These are phyloP conservation scores for Pandion haliaetus DNA, from an alignment of 2,113 vertebrate species.

Conservation along the genomic window DNA sequence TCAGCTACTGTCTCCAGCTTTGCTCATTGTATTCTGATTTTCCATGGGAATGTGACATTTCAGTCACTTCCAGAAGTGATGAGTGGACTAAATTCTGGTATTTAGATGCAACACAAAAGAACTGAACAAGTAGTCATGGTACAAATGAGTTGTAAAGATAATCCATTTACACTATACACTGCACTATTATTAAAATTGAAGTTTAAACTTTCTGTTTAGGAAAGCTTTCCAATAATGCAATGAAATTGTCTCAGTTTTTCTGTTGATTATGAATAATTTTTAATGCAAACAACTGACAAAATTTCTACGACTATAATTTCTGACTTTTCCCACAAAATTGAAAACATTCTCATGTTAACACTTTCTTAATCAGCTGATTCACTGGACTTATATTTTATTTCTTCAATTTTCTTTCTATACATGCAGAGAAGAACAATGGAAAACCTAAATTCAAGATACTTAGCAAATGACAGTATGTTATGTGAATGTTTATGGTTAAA, in stretches of 20 bases:
- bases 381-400: background rate
- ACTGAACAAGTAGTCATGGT: background rate
- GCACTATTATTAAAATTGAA: background rate
- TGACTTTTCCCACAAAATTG: background rate
- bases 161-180: background rate
- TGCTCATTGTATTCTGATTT: background rate
- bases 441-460: background rate
- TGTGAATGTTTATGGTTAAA: background rate
- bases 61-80: background rate
- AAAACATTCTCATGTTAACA: background rate
- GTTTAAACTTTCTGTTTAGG: background rate
- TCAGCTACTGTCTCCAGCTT: background rate
- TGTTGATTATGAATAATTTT: background rate
- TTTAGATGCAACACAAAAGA: background rate
- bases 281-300: background rate
- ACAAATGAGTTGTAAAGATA: background rate
- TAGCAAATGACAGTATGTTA: background rate
- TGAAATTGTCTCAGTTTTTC: background rate
- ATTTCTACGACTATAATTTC: background rate
- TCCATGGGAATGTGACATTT: slow-evolving; percentile 2
- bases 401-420: background rate
- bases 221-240: background rate
- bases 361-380: background rate
- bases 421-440: background rate
- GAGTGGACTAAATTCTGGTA: background rate